Base-by-base conservation (phyloP, 2,797 vertebrate genomes). In the Thaleichthys pacificus region DNA sequence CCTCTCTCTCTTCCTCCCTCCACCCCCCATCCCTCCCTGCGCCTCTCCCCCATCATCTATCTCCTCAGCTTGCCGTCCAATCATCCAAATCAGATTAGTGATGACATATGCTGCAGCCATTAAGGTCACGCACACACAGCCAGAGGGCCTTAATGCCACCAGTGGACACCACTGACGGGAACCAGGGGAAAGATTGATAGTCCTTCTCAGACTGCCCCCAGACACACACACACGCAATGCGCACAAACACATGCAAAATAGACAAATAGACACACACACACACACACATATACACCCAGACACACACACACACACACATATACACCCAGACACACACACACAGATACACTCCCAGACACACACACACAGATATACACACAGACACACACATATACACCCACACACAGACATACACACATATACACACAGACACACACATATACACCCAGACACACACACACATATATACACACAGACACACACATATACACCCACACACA, bases 81-180 rank as follows among this genome's bases (percentile, higher is more conserved):
- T 84, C 86, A 26, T 81, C 71, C 72, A 83, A 89, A 89, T 90
- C 87, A 89, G 90, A 92, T 91, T 91, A 91, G 75, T 51, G 64
- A 78, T 76, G 86, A 86, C 88, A 91, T 92, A 90, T 91, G 91
- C 84, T 84, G 81, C 81, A 81, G 77, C 84, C 85, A 86, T 91
- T 88, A 86, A 74, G 84, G 80, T 88, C 86, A 77, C 75, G 74
- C 26, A 73, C 79, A 84, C 72, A 72, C 69, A 76, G 71, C 77
- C 75, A 66, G 56, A 51, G 74, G 68, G 79, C 32, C 67, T 61
- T 76, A 73, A 69, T 79, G 76, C 77, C 75, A 79, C 69, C 79
- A 77, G 77, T 49, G 68, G 57, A 61, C 65, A 12, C n/a, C 26
- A 21, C 24, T 71, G 72, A 73, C 28, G 30, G 70, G 68, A 77